Conservation (phyloP, 2,797 vertebrate genomes). For the Lagorchestes hirsutus region DNA sequence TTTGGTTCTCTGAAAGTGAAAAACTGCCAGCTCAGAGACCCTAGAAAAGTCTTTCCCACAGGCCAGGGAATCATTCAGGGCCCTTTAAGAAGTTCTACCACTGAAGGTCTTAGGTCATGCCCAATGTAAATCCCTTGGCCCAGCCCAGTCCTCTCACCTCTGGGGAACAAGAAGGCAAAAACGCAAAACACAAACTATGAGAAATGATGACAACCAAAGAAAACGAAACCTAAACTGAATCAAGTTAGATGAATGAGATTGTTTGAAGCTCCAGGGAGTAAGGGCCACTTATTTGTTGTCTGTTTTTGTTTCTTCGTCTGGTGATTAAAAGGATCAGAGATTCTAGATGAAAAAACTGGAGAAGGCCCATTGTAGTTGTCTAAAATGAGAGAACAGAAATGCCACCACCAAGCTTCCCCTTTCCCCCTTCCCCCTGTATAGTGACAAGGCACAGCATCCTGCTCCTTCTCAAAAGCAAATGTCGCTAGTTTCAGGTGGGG, state of each 20-base stretch:
- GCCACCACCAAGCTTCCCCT: not conserved
- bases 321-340: not conserved
- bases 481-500: not conserved
- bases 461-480: not conserved
- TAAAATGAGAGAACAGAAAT: not conserved
- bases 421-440: not conserved
- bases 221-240: conserved; percentile 51
- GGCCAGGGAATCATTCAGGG: accelerated
- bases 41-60: accelerated
- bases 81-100: no score
- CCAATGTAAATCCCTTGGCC: not conserved
- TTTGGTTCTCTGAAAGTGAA: not conserved
- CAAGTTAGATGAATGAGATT: not conserved
- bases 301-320: not conserved
- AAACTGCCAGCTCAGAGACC: not conserved
- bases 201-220: not conserved
- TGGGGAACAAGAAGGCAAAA: not conserved
- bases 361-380: not conserved
- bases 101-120: not conserved
- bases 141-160: not conserved
- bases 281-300: not conserved
- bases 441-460: not conserved
- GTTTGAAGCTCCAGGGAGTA: conserved; percentile 16
- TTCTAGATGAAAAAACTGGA: not conserved
- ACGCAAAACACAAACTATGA: not conserved